phyloP scores from a whole-genome alignment of 2,888 invertebrate genomes.

The Drosophila paramelanica region DNA sequence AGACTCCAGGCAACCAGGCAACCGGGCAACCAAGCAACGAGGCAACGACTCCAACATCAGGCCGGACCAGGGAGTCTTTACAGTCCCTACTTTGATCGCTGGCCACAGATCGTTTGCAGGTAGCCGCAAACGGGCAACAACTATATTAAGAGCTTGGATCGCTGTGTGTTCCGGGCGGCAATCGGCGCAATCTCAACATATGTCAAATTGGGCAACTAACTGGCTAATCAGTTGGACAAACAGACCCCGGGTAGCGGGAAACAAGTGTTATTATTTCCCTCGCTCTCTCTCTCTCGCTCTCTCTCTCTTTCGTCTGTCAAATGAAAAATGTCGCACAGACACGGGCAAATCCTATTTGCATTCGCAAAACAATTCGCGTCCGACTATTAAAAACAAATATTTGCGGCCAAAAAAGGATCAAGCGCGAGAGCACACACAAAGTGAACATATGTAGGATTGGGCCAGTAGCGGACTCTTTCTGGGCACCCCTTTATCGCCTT shows the following conservation, averaged over 20 bases:
- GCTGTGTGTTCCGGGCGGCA: conserved; percentile 17
- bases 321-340: conserved; percentile 41
- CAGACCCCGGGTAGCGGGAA: conserved; percentile 38
- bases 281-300: conserved; percentile 7
- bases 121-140: conserved; percentile 29
- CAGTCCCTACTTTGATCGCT: conserved; percentile 5
- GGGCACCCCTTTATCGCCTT: conserved; percentile 60
- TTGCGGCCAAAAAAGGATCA: conserved; percentile 78
- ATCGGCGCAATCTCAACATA: conserved; percentile 73
- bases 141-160: conserved; percentile 34
- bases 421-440: conserved; percentile 60
- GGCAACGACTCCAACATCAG: not conserved
- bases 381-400: conserved; percentile 84
- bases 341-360: conserved; percentile 82
- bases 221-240: conserved; percentile 75
- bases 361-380: conserved; percentile 55
- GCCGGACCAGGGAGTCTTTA: too few species aligned
- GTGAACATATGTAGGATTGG: conserved; percentile 77
- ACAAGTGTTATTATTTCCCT: conserved; percentile 82
- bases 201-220: conserved; percentile 81
- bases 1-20: conserved; percentile 34
- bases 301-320: conserved; percentile 45
- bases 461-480: too few species aligned
- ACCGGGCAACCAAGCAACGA: not conserved
- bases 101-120: conserved; percentile 32